phyloP scores from a whole-genome alignment of 2,113 vertebrate species.

The Trochalopteron elliotii region DNA sequence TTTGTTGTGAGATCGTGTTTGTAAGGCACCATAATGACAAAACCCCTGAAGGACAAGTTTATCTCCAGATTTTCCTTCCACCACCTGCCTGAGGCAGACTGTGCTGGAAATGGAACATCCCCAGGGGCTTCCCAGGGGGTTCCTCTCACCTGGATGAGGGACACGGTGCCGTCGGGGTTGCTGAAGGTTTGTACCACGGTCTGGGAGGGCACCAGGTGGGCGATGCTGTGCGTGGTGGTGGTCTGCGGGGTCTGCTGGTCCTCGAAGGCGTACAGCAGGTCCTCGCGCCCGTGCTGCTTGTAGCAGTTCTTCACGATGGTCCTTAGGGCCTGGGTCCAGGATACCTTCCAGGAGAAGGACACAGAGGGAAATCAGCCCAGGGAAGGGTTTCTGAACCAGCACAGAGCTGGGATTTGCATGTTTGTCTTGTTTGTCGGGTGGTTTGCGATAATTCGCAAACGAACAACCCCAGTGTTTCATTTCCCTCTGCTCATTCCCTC shows the following conservation, averaged over 20 bases:
- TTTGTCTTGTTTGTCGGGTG: rapidly evolving
- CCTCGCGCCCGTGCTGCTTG: constrained; percentile 95
- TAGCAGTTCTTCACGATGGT: constrained; percentile 99
- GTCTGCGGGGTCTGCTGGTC: constrained; percentile 89
- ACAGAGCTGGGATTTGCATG: rapidly evolving
- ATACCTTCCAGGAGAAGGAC: constrained; percentile 77
- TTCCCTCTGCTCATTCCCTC: not conserved
- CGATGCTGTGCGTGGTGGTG: constrained; percentile 88
- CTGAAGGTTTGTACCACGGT: constrained; percentile 98
- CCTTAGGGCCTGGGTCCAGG: constrained; percentile 94
- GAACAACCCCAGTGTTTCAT: rapidly evolving
- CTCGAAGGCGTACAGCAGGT: constrained; percentile 95
- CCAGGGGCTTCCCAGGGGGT: rapidly evolving
- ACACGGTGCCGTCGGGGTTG: constrained; percentile 97
- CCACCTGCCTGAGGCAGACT: rapidly evolving
- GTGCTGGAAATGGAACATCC: rapidly evolving
- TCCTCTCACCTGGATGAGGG: constrained; percentile 92
- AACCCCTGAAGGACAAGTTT: not conserved
- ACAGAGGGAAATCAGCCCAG: not conserved
- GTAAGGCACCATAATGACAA: rapidly evolving
- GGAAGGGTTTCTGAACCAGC: rapidly evolving
- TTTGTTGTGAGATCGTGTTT: no score
- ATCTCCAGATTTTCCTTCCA: not conserved
- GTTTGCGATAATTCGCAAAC: rapidly evolving
- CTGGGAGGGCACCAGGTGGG: constrained; percentile 94